Evolutionary conservation across 64 coral and sea anemone genomes (phyloP), one percentile per base, ranked within the genome.

Genomic region (Hydrozoanthus tunicans): DNA sequence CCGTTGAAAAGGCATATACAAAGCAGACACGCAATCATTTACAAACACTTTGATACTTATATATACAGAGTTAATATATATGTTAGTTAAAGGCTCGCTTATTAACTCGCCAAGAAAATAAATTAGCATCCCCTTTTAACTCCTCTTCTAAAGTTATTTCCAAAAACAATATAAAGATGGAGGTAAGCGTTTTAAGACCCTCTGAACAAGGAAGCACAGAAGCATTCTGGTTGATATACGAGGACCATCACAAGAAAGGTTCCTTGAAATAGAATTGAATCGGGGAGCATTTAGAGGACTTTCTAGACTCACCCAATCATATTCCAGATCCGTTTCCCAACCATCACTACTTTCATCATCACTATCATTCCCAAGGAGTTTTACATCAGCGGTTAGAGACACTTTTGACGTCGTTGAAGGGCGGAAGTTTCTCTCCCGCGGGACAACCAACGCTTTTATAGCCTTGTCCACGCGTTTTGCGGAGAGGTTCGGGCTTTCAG

Each of bases 271-370:
- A 43, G 32, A 43, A 43, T 43, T 43, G 32, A 43, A 43, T 43
- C 32, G 32, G 32, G 32, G 32, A 43, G 32, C 32, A 43, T 43
- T 43, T 43, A 43, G 32, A 43, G 32, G 32, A 43, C 0, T 43
- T 43, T 43, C 64, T 11, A 17, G 14, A 85, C 91, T 81, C 80
- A 96, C 95, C 83, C 80, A 90, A 10, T 96, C 92, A 76, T 70
- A 79, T 70, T 96, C 95, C 68, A 96, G 91, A 59, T 96, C 95
- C 9, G 95, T 96, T 75, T 96, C 95, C 92, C 95, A 96, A 11
- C 93, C 93, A 79, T 95, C 94, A 25, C 83, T 91, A 62, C 91
- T 93, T 9, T 78, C 82, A 57, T 83, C 92, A 56, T 92, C 94
- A 59, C 89, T 78, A 3, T 79, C 79, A 70, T 66, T 70, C 43